A percentile compares a stretch with the other conserved stretches of the same genome.
These are phyloP conservation scores for Contarinia nasturtii DNA, from an alignment of 1,140 invertebrate species.

Conservation along the genomic window DNA sequence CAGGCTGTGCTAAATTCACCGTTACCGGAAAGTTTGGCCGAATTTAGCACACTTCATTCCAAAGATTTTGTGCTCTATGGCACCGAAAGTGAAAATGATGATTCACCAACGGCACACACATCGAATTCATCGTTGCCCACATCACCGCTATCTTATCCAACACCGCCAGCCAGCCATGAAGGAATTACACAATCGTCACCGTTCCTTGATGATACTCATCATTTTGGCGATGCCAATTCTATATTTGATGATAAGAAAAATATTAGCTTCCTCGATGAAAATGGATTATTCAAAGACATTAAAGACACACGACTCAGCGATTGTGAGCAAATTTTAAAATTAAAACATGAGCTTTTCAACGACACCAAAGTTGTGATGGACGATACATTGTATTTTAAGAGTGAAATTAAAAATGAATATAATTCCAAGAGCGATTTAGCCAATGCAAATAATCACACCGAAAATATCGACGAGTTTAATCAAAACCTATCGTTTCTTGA, in stretches of 20 bases:
- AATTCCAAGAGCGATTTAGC: conserved; percentile 19
- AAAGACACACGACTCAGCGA: conserved; percentile 17
- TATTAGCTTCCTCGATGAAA: conserved; percentile 11
- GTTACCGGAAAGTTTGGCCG: conserved; percentile 55
- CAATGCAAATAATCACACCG: conserved; percentile 9
- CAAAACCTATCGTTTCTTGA: conserved; percentile 22
- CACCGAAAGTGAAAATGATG: conserved; percentile 17
- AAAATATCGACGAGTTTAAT: conserved; percentile 16
- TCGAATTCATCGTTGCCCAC: conserved; percentile 35
- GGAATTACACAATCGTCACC: conserved; percentile 28
- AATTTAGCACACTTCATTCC: conserved; percentile 57
- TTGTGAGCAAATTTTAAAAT: conserved; percentile 29
- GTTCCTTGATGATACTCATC: conserved; percentile 19
- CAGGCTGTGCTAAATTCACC: conserved; percentile 55
- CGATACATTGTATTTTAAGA: conserved; percentile 10
- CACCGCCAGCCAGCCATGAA: conserved; percentile 65
- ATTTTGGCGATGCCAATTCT: conserved; percentile 18
- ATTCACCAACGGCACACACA: conserved; percentile 19
- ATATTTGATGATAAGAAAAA: conserved; percentile 18
- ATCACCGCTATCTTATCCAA: conserved; percentile 60
- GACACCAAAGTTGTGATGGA: conserved; percentile 16
- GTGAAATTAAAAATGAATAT: conserved; percentile 7
- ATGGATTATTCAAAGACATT: conserved; percentile 1
- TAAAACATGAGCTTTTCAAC: conserved; percentile 22
- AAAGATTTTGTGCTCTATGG: conserved; percentile 25